phyloP scores from a whole-genome alignment of 2,888 invertebrate species.

The Caenorhabditis japonica region DNA sequence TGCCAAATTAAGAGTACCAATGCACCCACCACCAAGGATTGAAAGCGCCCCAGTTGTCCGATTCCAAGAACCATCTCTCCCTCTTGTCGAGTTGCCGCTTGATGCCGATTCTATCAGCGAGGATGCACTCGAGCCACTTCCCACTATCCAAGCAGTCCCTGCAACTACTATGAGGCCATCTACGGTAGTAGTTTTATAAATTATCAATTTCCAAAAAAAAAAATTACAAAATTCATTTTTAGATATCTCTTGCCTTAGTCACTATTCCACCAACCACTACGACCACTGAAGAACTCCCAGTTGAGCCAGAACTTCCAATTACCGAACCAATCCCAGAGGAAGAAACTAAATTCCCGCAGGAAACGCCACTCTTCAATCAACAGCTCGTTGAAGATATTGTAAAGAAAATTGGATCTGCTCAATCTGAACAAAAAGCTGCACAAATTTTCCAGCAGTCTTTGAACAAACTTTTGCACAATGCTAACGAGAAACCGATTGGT shows the following conservation, averaged over 20 bases:
- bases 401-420: constrained; percentile 62
- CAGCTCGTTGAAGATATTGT: constrained; percentile 55
- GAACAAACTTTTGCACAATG: constrained; percentile 54
- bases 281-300: constrained; percentile 27
- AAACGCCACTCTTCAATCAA: constrained; percentile 44
- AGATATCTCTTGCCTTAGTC: constrained; percentile 28
- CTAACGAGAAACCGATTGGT: constrained; percentile 51
- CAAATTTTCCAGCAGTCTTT: constrained; percentile 63
- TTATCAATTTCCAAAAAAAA: not conserved
- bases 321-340: constrained; percentile 28
- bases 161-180: constrained; percentile 17
- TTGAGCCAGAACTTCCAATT: constrained; percentile 30
- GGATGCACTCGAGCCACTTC: constrained; percentile 14
- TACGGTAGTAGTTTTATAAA: no score
- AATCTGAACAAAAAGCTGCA: constrained; percentile 59
- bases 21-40: constrained; percentile 46
- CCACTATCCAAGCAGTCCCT: constrained; percentile 11
- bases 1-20: constrained; percentile 40
- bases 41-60: constrained; percentile 32
- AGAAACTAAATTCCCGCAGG: constrained; percentile 45
- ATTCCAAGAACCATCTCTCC: constrained; percentile 29
- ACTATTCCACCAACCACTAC: constrained; percentile 42
- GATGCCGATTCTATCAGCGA: constrained; percentile 38
- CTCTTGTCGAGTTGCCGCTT: constrained; percentile 32
- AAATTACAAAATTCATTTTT: not conserved